Evolutionary conservation across 2,888 invertebrate species (phyloP), one percentile per base, ranked within the genome.

Genomic region (Euphydryas editha): DNA sequence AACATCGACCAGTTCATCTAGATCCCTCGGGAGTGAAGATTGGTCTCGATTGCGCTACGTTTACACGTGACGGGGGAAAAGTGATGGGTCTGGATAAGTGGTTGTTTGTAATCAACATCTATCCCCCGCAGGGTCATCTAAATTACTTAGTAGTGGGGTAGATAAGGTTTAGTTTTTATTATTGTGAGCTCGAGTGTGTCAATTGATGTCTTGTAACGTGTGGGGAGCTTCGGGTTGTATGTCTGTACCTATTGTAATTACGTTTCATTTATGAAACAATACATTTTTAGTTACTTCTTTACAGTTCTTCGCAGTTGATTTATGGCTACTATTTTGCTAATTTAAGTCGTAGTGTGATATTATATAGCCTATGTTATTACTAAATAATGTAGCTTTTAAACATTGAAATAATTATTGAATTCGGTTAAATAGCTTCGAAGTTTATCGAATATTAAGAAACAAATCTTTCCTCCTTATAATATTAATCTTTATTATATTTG

Each of bases 141-240:
- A 88, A 89, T 90, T 87, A 89, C 87, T 88, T 85, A 86, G 81
- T 76, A 76, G 70, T 69, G 77, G 90, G 88, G 85, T 78, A 83
- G 88, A 90, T 90, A 88, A 87, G 78, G 81, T 81, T 80, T 78
- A 81, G 88, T 89, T 90, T 90, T 90, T 88, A 87, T 89, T 88
- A 85, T 86, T 84, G 86, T 85, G 76, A 80, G 76, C 80, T 82
- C 79, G 79, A 84, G 79, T 83, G 83, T 78, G 75, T 69, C 85
- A 81, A 84, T 86, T 87, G 81, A 73, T 76, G 76, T 74, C 72
- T 73, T 37, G 73, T 75, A 73, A 72, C 72, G 73, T 67, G 62
- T 62, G 68, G 71, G 65, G 68, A 61, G 67, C 46, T 36, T 30
- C 54, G 20, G 49, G 54, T 24, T 30, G n/a, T 21, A 24, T n/a